Percentiles rank a stretch among this genome's conserved stretches.
Evolutionary conservation across 2,888 invertebrate species (phyloP).

Genomic region (Tribolium freemani): DNA sequence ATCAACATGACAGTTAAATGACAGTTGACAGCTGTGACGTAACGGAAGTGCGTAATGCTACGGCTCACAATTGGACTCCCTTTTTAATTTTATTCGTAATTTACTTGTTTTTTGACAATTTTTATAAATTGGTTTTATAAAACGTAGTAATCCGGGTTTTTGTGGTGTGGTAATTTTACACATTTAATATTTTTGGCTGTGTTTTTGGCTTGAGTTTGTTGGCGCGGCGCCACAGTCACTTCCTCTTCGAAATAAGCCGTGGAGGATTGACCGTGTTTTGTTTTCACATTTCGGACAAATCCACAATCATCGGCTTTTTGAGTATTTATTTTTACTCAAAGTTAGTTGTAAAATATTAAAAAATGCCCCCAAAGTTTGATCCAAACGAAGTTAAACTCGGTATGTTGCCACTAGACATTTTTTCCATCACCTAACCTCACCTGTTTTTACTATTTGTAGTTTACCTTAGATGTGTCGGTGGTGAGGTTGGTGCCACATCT

Average conservation of each 20-base stretch:
- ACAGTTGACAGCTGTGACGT: neutral
- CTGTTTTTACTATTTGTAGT: conserved; percentile 74
- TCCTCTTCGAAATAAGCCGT: conserved; percentile 15
- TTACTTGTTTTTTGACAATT: too few species aligned
- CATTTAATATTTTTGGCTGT: neutral
- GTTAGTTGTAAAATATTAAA: conserved; percentile 53
- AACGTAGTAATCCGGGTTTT: neutral
- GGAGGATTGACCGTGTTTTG: neutral
- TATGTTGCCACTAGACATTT: conserved; percentile 70
- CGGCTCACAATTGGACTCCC: neutral
- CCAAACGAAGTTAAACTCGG: conserved; percentile 98
- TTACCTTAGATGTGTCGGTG: conserved; percentile 96
- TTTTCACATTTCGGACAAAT: conserved; percentile 21
- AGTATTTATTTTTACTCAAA: conserved; percentile 6
- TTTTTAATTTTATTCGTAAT: neutral
- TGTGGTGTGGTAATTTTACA: neutral
- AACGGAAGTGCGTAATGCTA: neutral
- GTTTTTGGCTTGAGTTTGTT: neutral
- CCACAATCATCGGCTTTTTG: conserved; percentile 32
- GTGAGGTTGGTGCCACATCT: conserved; percentile 99
- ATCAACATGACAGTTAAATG: neutral
- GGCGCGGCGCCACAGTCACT: neutral
- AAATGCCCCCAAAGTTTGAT: conserved; percentile 98
- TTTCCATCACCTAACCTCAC: neutral
- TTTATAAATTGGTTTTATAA: too few species aligned